Evolutionary conservation across 1,140 invertebrate genomes (phyloP).

Genomic region (Samia ricini): DNA sequence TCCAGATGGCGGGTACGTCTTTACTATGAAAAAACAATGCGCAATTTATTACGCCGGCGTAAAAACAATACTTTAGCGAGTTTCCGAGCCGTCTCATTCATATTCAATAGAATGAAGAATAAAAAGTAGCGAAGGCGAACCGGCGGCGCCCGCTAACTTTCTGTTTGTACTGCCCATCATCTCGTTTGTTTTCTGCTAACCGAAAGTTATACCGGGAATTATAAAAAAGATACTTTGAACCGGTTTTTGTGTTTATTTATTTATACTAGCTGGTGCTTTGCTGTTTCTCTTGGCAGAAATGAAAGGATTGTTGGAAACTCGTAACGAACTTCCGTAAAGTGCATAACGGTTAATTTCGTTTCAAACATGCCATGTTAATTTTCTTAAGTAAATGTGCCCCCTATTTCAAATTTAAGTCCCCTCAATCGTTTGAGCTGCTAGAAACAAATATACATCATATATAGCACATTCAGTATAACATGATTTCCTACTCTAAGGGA

Average conservation of each 20-base stretch:
- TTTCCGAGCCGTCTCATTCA: constrained; percentile 5
- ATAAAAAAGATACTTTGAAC: background rate
- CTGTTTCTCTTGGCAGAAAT: no score
- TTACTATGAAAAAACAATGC: background rate
- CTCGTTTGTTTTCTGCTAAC: background rate
- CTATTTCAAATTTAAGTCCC: background rate
- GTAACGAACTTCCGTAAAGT: background rate
- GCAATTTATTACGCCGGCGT: background rate
- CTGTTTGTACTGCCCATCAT: background rate
- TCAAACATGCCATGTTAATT: background rate
- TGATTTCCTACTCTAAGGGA: no score
- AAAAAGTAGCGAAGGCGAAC: background rate
- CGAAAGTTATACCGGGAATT: background rate
- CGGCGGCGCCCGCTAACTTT: constrained; percentile 4
- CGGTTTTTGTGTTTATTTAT: no score
- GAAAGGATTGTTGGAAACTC: background rate
- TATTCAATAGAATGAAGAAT: constrained; percentile 7
- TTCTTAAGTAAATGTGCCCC: background rate
- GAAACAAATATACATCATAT: no score
- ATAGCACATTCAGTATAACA: no score
- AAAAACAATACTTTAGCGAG: constrained; percentile 7
- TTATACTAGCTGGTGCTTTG: no score
- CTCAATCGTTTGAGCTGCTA: no score
- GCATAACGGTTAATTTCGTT: background rate
- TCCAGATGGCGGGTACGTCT: background rate